A percentile compares a stretch with the other conserved stretches of the same genome.
Evolutionary conservation across 2,113 vertebrate genomes (phyloP).

Genomic region (Brachirus orientalis): DNA sequence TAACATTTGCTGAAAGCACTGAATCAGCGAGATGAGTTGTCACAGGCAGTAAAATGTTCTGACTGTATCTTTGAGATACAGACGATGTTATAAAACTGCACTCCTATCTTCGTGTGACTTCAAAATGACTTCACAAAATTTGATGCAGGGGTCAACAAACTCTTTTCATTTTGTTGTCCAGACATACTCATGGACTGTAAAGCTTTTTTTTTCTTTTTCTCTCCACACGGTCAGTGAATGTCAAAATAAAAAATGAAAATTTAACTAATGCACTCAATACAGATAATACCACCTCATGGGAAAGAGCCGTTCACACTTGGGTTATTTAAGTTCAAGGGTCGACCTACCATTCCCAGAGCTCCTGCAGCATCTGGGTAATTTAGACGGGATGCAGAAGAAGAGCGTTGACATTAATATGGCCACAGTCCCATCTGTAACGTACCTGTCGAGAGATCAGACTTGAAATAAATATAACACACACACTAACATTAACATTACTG

Average conservation of each 20-base stretch:
- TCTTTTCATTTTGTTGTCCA: background rate
- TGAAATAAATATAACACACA: background rate
- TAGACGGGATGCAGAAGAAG: slow-evolving; percentile 86
- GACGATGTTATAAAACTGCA: background rate
- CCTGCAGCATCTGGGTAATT: slow-evolving; percentile 44
- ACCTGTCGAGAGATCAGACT: slow-evolving; percentile 71
- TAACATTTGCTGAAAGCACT: slow-evolving; percentile 36
- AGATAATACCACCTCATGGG: too few relatives aligned
- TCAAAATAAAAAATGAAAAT: too few relatives aligned
- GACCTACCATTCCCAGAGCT: slow-evolving; percentile 28
- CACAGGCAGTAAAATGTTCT: slow-evolving; percentile 32
- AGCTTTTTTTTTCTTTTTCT: background rate
- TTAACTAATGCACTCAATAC: too few relatives aligned
- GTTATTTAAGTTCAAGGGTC: background rate
- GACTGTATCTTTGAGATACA: slow-evolving; percentile 22
- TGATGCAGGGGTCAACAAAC: background rate
- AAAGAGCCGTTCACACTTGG: too few relatives aligned
- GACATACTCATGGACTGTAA: background rate
- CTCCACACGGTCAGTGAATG: too few relatives aligned
- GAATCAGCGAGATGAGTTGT: slow-evolving; percentile 52
- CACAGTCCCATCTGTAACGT: slow-evolving; percentile 87
- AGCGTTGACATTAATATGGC: slow-evolving; percentile 83
- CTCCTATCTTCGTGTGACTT: slow-evolving; percentile 7
- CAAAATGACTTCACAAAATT: slow-evolving; percentile 7
- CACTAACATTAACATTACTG: background rate